Evolutionary conservation across 2,113 vertebrate species (phyloP).

Genomic region (Macaca mulatta): DNA sequence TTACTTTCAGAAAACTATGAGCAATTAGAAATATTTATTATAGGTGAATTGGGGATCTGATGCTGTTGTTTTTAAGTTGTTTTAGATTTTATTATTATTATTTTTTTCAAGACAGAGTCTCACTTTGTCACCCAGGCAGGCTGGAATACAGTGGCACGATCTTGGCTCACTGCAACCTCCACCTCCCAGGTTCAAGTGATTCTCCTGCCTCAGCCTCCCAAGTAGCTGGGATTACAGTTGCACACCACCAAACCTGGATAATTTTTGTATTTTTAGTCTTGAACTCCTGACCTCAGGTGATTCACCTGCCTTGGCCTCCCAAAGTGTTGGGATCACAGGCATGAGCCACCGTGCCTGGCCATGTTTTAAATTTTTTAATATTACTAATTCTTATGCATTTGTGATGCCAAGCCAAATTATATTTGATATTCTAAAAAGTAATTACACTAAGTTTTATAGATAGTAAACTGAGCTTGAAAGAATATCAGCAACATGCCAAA

Average conservation of each 20-base stretch:
- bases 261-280: no score
- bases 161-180: background rate
- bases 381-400: background rate
- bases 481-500: background rate
- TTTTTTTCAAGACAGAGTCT: background rate
- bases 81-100: background rate
- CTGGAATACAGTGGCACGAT: rapidly evolving
- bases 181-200: background rate
- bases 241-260: no score
- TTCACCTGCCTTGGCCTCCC: no score
- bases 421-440: background rate
- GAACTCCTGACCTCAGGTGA: no score
- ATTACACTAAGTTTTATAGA: background rate
- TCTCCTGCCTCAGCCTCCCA: background rate
- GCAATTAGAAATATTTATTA: slow-evolving; percentile 2
- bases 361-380: background rate
- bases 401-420: background rate
- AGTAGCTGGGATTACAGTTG: no score
- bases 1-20: background rate
- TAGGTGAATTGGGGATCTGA: slow-evolving; percentile 4
- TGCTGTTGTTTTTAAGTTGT: background rate
- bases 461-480: background rate
- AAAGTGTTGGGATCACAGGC: no score
- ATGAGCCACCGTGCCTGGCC: no score
- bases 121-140: background rate